Percentiles rank a stretch among this genome's conserved stretches.
phyloP scores from a whole-genome alignment of 1,140 invertebrate species.

The Andrena cerasifolii region DNA sequence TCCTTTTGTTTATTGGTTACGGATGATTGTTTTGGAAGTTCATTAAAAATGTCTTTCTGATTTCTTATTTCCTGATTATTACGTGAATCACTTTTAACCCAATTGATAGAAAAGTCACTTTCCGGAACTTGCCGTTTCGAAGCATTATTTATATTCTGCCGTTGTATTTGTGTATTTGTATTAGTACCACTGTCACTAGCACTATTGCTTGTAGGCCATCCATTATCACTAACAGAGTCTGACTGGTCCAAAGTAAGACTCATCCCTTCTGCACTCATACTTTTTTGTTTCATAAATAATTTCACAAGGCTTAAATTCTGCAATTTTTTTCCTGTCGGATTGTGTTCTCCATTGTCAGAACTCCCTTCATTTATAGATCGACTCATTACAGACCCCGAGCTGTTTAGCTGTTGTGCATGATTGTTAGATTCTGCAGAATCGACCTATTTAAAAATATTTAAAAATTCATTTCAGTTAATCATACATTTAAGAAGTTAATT shows the following conservation, averaged over 20 bases:
- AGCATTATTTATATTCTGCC: slow-evolving; percentile 60
- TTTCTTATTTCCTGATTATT: slow-evolving; percentile 63
- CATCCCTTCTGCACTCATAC: slow-evolving; percentile 88
- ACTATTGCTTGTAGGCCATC: slow-evolving; percentile 78
- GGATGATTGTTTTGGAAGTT: slow-evolving; percentile 67
- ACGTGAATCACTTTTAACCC: slow-evolving; percentile 74
- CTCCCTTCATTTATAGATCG: slow-evolving; percentile 80
- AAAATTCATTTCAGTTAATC: neutral
- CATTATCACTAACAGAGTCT: slow-evolving; percentile 76
- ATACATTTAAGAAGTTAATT: neutral
- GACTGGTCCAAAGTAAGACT: slow-evolving; percentile 79
- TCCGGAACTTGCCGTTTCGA: slow-evolving; percentile 62
- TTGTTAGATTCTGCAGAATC: slow-evolving; percentile 79
- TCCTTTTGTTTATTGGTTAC: slow-evolving; percentile 80
- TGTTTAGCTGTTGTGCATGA: slow-evolving; percentile 76
- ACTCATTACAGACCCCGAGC: slow-evolving; percentile 78
- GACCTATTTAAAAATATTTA: slow-evolving; percentile 65
- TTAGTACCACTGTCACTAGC: slow-evolving; percentile 76
- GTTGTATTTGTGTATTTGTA: slow-evolving; percentile 76
- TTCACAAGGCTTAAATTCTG: slow-evolving; percentile 92
- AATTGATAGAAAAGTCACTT: slow-evolving; percentile 80
- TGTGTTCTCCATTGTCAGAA: slow-evolving; percentile 76
- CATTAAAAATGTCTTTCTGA: slow-evolving; percentile 43
- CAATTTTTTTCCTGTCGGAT: slow-evolving; percentile 81
- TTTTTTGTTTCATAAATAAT: slow-evolving; percentile 94